Percentiles rank a stretch among this genome's conserved stretches.
Conservation (phyloP, 2,888 invertebrate genomes). For the Archips xylosteana region DNA sequence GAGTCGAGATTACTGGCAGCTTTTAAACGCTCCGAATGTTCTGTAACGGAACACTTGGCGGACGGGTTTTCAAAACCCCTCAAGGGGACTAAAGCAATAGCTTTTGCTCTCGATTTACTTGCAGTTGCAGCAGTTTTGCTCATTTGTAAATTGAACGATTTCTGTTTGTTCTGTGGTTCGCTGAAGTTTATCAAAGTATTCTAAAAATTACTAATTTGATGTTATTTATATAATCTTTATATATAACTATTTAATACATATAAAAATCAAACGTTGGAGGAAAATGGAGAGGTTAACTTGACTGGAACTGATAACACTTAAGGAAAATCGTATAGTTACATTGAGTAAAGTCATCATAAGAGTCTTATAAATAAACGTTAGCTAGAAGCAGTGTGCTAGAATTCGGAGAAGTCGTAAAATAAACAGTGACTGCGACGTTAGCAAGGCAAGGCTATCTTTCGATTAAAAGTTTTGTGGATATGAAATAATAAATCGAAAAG, state of each 20-base stretch:
- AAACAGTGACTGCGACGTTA: slow-evolving; percentile 1
- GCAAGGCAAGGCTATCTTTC: slow-evolving; percentile 4
- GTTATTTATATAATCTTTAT: neutral
- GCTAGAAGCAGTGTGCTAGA: slow-evolving; percentile 7
- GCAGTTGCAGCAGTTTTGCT: slow-evolving; percentile 62
- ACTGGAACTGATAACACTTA: slow-evolving; percentile 21
- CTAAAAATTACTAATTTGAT: neutral
- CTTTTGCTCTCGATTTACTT: slow-evolving; percentile 66
- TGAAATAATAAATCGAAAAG: slow-evolving; percentile 7
- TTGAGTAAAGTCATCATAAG: neutral
- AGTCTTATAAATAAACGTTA: slow-evolving; percentile 7
- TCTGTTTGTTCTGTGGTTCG: slow-evolving; percentile 47
- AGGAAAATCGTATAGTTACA: slow-evolving; percentile 22
- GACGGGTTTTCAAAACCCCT: slow-evolving; percentile 65
- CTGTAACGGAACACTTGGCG: slow-evolving; percentile 59
- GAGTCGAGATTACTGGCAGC: slow-evolving; percentile 65
- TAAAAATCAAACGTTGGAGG: slow-evolving; percentile 6
- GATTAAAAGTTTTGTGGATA: neutral
- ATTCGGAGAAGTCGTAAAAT: slow-evolving; percentile 21
- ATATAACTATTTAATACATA: neutral
- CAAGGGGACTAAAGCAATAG: slow-evolving; percentile 64
- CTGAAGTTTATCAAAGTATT: slow-evolving; percentile 8
- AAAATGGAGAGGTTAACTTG: slow-evolving; percentile 19
- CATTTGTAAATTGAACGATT: slow-evolving; percentile 58
- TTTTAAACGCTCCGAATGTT: slow-evolving; percentile 66